phyloP scores from a whole-genome alignment of 1,140 invertebrate genomes.

The Odontomachus brunneus region DNA sequence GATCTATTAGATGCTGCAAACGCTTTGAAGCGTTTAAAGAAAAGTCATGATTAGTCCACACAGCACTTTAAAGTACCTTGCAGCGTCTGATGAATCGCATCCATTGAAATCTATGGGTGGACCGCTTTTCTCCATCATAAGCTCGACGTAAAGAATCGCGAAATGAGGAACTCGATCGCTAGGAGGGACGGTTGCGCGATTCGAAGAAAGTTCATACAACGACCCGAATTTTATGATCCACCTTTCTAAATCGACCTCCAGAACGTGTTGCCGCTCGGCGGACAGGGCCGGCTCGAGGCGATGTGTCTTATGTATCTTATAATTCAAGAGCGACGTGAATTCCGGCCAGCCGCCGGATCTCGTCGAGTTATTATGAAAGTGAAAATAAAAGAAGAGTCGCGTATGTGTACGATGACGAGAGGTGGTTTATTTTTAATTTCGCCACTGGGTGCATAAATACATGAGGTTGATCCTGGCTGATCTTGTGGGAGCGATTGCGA shows the following conservation, averaged over 20 bases:
- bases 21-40: too few species aligned
- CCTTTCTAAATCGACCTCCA: constrained; percentile 76
- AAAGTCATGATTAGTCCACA: too few species aligned
- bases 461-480: neutral
- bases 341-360: neutral
- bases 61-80: too few species aligned
- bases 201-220: constrained; percentile 66
- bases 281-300: constrained; percentile 20
- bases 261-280: constrained; percentile 31
- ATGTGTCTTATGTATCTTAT: neutral
- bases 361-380: neutral
- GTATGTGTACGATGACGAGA: constrained; percentile 4
- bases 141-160: constrained; percentile 16
- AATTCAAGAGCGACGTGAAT: neutral
- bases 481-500: neutral
- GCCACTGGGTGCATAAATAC: neutral
- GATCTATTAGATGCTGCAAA: too few species aligned
- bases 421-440: constrained; percentile 18
- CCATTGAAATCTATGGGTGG: too few species aligned
- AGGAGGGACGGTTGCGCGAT: constrained; percentile 9
- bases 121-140: too few species aligned
- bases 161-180: constrained; percentile 11
- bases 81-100: too few species aligned
- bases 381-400: neutral
- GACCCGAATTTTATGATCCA: constrained; percentile 73